A percentile compares a stretch with the other conserved stretches of the same genome.
Conservation (phyloP, 2,797 vertebrate species). For the Stomatorhinus walkeri region DNA sequence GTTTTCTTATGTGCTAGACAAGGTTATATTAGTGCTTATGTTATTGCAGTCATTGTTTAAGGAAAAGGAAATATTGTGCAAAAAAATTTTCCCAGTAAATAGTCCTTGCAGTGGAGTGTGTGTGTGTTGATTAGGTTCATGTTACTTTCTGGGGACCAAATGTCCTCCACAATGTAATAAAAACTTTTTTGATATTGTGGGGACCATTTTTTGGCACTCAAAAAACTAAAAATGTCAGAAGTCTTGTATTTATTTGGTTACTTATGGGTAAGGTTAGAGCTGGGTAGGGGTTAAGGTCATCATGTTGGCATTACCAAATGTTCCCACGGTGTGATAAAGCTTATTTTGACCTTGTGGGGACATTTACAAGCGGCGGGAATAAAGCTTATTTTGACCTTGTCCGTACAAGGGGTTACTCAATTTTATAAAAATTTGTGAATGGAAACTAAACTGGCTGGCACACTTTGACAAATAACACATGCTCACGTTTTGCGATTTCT, state of each 20-base stretch:
- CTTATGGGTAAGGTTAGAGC: too few relatives aligned
- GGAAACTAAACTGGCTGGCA: background rate
- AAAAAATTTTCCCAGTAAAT: background rate
- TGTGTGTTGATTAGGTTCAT: background rate
- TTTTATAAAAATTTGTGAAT: background rate
- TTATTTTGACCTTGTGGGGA: background rate
- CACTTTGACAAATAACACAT: background rate
- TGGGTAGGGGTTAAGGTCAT: too few relatives aligned
- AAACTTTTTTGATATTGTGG: background rate
- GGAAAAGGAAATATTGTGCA: background rate
- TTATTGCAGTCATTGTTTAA: slow-evolving; percentile 6
- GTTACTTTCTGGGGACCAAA: background rate
- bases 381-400: background rate
- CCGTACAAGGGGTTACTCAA: background rate
- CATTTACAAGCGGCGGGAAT: too few relatives aligned
- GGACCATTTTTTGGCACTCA: too few relatives aligned
- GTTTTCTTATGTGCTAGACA: background rate
- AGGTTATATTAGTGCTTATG: background rate
- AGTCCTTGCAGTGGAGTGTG: background rate
- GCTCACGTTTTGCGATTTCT: background rate
- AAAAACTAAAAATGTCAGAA: too few relatives aligned
- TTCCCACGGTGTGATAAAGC: too few relatives aligned
- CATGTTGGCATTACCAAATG: too few relatives aligned
- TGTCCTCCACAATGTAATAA: background rate
- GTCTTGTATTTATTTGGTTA: too few relatives aligned